Evolutionary conservation across 1,140 invertebrate genomes (phyloP).

Genomic region (Hyles vespertilio): DNA sequence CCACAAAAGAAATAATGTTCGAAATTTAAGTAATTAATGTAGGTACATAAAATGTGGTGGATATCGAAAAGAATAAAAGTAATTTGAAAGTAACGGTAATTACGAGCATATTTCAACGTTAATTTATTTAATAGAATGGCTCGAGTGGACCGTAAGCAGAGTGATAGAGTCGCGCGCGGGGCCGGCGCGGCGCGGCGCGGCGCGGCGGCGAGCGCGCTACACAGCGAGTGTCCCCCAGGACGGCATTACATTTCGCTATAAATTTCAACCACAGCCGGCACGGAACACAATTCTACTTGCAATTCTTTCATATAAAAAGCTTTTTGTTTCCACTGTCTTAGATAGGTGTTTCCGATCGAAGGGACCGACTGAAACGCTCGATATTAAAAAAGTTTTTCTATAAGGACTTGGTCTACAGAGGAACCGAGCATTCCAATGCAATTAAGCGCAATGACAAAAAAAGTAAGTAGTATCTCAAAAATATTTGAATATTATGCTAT

Average conservation of each 20-base stretch:
- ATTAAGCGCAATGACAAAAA: conserved; percentile 37
- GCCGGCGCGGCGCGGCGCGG: conserved; percentile 12
- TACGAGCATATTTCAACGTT: conserved; percentile 13
- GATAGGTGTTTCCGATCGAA: conserved; percentile 54
- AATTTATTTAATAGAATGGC: conserved; percentile 31
- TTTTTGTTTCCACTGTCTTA: conserved; percentile 46
- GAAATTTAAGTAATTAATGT: too few species aligned
- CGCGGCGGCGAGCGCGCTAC: conserved; percentile 15
- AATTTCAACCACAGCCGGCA: conserved; percentile 33
- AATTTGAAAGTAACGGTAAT: conserved; percentile 9
- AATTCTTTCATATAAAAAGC: conserved; percentile 46
- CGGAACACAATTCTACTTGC: conserved; percentile 31
- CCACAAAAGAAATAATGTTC: too few species aligned
- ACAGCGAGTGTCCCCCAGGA: conserved; percentile 20
- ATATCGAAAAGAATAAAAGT: background rate
- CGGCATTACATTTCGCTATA: conserved; percentile 41
- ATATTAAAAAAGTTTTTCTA: conserved; percentile 72
- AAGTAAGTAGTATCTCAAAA: too few species aligned
- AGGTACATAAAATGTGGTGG: background rate
- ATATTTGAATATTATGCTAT: too few species aligned
- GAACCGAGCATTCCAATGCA: conserved; percentile 52
- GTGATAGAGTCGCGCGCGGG: conserved; percentile 18
- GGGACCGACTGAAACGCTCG: conserved; percentile 52
- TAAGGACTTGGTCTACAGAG: conserved; percentile 42
- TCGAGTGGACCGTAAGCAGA: conserved; percentile 15